Evolutionary conservation across 2,113 vertebrate genomes (phyloP).

Genomic region (Actenoides hombroni): DNA sequence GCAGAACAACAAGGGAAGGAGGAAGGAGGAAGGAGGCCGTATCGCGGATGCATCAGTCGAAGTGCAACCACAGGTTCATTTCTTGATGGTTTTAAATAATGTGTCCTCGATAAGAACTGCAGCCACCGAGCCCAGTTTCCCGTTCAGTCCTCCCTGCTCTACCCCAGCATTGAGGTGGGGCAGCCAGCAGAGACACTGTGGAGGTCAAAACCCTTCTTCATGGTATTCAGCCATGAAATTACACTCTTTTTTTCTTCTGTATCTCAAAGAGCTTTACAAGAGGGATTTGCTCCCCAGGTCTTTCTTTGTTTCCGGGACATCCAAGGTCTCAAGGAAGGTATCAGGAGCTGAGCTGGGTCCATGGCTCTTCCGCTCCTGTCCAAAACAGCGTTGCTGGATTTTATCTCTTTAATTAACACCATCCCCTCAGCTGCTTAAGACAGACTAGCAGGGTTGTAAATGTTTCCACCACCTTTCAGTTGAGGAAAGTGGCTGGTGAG

Average conservation of each 20-base stretch:
- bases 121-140: background rate
- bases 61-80: fast-evolving
- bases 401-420: background rate
- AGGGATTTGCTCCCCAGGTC: background rate
- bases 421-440: background rate
- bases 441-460: background rate
- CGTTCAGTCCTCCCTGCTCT: background rate
- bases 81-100: background rate
- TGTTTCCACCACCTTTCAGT: background rate
- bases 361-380: fast-evolving
- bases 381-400: fast-evolving
- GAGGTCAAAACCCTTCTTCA: background rate
- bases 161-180: background rate
- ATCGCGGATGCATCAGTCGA: fast-evolving
- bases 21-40: background rate
- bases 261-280: background rate
- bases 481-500: fast-evolving
- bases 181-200: background rate
- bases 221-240: background rate
- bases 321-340: background rate
- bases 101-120: background rate
- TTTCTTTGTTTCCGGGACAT: background rate
- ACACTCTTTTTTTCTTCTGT: too few relatives aligned
- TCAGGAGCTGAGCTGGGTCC: background rate
- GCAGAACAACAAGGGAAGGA: background rate